Conservation (phyloP, 2,888 invertebrate species). For the Drosophila aldrichi region DNA sequence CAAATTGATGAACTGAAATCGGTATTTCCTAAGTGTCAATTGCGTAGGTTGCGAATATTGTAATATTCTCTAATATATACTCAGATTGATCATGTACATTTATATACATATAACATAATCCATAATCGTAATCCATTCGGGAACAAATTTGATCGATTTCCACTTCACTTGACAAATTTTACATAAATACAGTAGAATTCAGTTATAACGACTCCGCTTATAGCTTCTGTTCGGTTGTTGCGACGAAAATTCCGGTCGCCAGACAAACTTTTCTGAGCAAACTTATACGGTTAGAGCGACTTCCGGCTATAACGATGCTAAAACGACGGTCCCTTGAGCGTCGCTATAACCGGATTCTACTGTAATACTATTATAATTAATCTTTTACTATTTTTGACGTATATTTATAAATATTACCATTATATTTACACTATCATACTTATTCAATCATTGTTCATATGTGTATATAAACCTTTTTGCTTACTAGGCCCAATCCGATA, state of each 20-base stretch:
- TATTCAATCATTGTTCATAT: neutral
- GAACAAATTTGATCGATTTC: neutral
- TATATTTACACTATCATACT: neutral
- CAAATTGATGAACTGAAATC: slow-evolving; percentile 22
- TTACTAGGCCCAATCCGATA: neutral
- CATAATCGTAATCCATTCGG: neutral
- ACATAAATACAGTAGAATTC: no score
- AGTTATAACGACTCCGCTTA: no score
- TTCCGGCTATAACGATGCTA: no score
- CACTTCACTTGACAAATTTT: neutral
- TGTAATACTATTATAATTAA: no score
- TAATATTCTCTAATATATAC: neutral
- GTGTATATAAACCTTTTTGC: neutral
- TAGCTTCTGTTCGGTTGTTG: no score
- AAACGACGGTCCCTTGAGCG: no score
- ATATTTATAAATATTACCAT: no score
- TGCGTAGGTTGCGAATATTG: neutral
- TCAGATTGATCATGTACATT: neutral
- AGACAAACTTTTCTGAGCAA: no score
- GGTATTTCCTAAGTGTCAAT: slow-evolving; percentile 2
- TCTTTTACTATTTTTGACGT: no score
- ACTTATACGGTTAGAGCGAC: no score
- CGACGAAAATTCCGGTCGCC: no score
- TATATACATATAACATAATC: neutral
- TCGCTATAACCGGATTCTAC: no score